These are phyloP conservation scores for Lycodopsis pacificus DNA, from an alignment of 2,797 vertebrate genomes.

Conservation along the genomic window DNA sequence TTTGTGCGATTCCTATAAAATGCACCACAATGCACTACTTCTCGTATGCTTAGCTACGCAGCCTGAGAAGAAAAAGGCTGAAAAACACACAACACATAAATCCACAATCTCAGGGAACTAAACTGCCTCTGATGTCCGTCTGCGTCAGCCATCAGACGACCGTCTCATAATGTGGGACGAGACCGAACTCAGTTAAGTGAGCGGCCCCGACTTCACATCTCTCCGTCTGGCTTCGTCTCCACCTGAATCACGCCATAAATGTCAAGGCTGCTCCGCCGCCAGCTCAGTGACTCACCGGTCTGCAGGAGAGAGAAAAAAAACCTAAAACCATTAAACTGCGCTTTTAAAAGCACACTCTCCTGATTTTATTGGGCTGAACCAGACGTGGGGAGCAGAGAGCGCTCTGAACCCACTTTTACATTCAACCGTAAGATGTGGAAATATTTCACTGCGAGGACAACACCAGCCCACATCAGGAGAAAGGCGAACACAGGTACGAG, in stretches of 20 bases:
- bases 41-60: too few species aligned
- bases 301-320: constrained; percentile 1
- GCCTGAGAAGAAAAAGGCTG: background rate
- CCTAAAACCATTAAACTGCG: background rate
- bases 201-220: constrained; percentile 6
- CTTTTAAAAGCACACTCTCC: constrained; percentile 22
- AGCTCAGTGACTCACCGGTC: constrained; percentile 43
- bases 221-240: constrained; percentile 16
- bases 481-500: background rate
- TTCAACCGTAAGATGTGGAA: background rate
- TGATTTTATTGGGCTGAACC: constrained; percentile 41
- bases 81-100: background rate
- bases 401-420: background rate
- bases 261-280: constrained; percentile 35
- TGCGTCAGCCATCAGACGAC: constrained; percentile 3
- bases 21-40: background rate
- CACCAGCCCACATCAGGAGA: background rate
- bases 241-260: constrained; percentile 48
- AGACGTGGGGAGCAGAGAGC: constrained; percentile 19
- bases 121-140: background rate
- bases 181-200: constrained; percentile 30
- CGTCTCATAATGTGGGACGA: constrained; percentile 20
- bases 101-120: background rate
- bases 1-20: background rate
- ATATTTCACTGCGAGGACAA: background rate